Evolutionary conservation across 2,113 vertebrate species (phyloP), one percentile per base, ranked within the genome.

Genomic region (Callaeas wilsoni): DNA sequence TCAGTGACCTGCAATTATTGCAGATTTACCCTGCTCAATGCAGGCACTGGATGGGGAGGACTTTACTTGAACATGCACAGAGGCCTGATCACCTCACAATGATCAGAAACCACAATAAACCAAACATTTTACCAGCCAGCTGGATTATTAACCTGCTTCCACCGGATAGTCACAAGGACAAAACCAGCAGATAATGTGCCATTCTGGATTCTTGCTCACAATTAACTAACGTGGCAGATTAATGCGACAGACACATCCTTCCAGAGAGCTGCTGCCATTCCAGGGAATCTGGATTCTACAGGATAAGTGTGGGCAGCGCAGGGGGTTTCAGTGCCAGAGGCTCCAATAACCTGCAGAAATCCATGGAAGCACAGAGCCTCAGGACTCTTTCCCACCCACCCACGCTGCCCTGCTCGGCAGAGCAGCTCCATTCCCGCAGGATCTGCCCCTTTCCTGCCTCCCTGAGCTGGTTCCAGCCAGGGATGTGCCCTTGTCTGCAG

Each of bases 101-200:
- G 41, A 82, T 22, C 63, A 91, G 49, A 73, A 55, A 59, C 39
- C 81, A 56, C 32, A 69, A 68, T 16, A 85, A 93, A 89, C 63
- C 76, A 80, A 94, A 92, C 64, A 86, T 81, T 74, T 77, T 17
- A 23, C 27, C 83, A 87, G 85, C 79, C 88, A 86, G 71, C 90
- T 77, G 68, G 27, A 79, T 93, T 90, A 85, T 81, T 70, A 74
- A 93, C 73, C 80, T 86, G 83, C 79, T 90, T 74, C 71, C 75
- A 65, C 1, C 46, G 92, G 82, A 73, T 71, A 57, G 9, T 57
- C 80, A 32, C 71, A 63, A 84, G 83, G 90, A 83, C 68, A 62
- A 55, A 88, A 62, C 26, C 7, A 86, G 68, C 68, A 83, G 94
- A 50, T 32, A 47, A 80, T 12, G 42, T 18, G 49, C 49, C 81